phyloP scores from a whole-genome alignment of 2,113 vertebrate species.

The Tiliqua scincoides region DNA sequence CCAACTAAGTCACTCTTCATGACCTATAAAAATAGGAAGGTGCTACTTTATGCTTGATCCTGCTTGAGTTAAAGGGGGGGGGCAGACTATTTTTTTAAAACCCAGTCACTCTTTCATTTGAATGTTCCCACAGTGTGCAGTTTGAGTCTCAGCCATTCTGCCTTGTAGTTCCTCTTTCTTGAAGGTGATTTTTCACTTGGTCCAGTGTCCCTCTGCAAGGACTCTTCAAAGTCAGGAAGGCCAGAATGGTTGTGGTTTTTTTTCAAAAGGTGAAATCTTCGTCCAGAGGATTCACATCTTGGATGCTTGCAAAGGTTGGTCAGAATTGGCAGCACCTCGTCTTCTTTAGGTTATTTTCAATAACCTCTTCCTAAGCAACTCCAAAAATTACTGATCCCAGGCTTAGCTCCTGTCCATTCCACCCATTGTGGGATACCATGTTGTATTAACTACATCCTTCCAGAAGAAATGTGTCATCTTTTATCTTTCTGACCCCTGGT shows the following conservation, averaged over 20 bases:
- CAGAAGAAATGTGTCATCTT: neutral
- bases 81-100: accelerated
- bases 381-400: neutral
- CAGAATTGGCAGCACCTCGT: neutral
- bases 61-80: neutral
- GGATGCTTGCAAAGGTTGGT: neutral
- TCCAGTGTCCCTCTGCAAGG: neutral
- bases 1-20: neutral
- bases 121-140: no score
- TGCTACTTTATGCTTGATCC: neutral
- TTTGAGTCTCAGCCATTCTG: neutral
- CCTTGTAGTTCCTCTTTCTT: neutral
- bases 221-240: neutral
- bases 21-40: neutral
- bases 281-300: neutral
- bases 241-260: neutral
- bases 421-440: neutral
- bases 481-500: neutral
- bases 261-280: neutral
- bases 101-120: neutral
- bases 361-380: no score
- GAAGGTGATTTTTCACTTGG: neutral
- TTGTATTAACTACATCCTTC: neutral
- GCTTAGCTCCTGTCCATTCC: neutral
- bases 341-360: neutral